Conservation (phyloP, 1,140 invertebrate species). For the Drosophila ogumai region DNA sequence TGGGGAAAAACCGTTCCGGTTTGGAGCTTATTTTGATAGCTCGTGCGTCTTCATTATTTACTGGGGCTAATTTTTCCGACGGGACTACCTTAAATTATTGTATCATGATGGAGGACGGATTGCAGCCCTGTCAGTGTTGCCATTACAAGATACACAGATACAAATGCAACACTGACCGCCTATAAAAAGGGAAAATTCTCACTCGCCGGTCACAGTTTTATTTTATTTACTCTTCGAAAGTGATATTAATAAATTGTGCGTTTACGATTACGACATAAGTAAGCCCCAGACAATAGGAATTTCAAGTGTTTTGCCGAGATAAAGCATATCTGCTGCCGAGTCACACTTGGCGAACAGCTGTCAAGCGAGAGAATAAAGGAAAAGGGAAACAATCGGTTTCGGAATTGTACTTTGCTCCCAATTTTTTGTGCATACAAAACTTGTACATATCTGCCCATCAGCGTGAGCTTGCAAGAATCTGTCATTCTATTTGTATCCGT, state of each 20-base stretch:
- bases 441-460: constrained; percentile 47
- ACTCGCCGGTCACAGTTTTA: constrained; percentile 58
- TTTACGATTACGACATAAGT: constrained; percentile 71
- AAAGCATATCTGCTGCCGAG: constrained; percentile 14
- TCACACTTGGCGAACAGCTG: constrained; percentile 27
- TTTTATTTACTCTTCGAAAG: constrained; percentile 36
- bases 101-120: no score
- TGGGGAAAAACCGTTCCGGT: no score
- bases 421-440: constrained; percentile 1
- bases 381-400: constrained; percentile 25
- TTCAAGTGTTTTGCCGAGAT: constrained; percentile 15
- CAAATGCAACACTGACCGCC: not conserved
- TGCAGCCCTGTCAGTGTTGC: no score
- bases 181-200: constrained; percentile 24
- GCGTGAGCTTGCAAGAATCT: constrained; percentile 67
- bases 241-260: constrained; percentile 14
- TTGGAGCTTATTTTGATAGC: no score
- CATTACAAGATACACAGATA: no score
- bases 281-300: constrained; percentile 44
- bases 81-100: no score
- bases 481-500: constrained; percentile 31
- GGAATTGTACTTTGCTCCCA: constrained; percentile 61
- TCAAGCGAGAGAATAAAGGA: not conserved
- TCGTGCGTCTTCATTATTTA: no score
- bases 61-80: no score